Evolutionary conservation across 2,888 invertebrate genomes (phyloP).

Genomic region (Athalia rosae): DNA sequence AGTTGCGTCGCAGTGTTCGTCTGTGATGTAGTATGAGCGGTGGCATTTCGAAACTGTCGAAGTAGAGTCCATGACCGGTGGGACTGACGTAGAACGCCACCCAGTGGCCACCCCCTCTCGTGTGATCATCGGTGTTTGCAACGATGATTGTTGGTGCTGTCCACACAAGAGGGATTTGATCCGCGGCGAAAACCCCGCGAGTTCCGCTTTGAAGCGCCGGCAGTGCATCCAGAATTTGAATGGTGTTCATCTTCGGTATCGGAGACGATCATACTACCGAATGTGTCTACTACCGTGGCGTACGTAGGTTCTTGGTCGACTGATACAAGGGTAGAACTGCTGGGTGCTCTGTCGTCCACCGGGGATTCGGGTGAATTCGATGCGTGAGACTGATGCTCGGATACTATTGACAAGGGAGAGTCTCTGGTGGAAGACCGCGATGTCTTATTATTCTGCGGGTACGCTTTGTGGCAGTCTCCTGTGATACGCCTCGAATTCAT

Average conservation of each 20-base stretch:
- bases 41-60: conserved; percentile 48
- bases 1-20: background rate
- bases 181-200: conserved; percentile 34
- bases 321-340: background rate
- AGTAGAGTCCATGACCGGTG: conserved; percentile 38
- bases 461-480: background rate
- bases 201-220: background rate
- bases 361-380: too few relatives aligned
- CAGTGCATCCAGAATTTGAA: conserved; percentile 4
- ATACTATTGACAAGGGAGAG: too few relatives aligned
- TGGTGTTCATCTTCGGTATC: background rate
- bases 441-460: background rate
- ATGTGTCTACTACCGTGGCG: too few relatives aligned
- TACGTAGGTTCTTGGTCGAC: background rate
- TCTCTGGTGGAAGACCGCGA: too few relatives aligned
- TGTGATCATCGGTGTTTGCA: conserved; percentile 48
- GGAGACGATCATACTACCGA: too few relatives aligned
- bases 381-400: too few relatives aligned
- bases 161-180: conserved; percentile 42
- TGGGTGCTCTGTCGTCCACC: too few relatives aligned
- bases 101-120: conserved; percentile 49
- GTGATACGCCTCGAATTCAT: too few relatives aligned
- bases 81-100: conserved; percentile 47
- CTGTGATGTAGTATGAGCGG: conserved; percentile 42
- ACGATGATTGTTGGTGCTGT: conserved; percentile 42